Evolutionary conservation across 2,113 vertebrate genomes (phyloP).

Genomic region (Neolamprologus sp.): DNA sequence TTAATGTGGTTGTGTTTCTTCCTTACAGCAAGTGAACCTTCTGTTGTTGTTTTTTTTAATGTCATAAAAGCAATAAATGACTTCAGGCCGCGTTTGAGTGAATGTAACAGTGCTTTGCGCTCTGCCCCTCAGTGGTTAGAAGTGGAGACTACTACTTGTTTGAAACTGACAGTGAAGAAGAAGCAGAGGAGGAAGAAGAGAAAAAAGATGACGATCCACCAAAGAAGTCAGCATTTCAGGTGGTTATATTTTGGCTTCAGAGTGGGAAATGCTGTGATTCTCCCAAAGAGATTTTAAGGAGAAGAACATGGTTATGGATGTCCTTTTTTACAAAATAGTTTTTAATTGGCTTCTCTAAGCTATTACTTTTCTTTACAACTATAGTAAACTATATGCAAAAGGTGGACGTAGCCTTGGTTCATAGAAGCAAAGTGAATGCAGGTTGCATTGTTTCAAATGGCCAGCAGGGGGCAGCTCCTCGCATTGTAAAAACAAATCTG

Average conservation of each 20-base stretch:
- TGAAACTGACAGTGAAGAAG: slow-evolving; percentile 99
- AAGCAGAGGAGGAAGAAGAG: slow-evolving; percentile 88
- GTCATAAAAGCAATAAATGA: not conserved
- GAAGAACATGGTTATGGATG: not conserved
- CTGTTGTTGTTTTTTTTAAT: not conserved
- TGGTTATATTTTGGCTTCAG: slow-evolving; percentile 16
- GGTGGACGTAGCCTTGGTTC: not conserved
- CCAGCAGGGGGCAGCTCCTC: accelerated
- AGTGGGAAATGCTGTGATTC: not conserved
- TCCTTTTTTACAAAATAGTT: not conserved
- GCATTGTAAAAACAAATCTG: not conserved
- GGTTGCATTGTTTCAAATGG: not conserved
- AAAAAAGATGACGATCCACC: slow-evolving; percentile 86
- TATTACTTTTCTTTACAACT: not conserved
- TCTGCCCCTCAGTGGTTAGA: slow-evolving; percentile 92
- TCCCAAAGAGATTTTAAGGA: not conserved
- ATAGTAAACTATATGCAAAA: not conserved
- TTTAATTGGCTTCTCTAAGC: not conserved
- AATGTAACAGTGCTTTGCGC: slow-evolving; percentile 28
- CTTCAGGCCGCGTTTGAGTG: not conserved
- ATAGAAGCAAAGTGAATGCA: not conserved
- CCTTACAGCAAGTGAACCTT: not conserved
- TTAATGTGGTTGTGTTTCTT: not conserved
- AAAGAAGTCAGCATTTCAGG: slow-evolving; percentile 94
- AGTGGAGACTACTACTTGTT: slow-evolving; percentile 99